phyloP scores from a whole-genome alignment of 2,113 vertebrate species.

The Nerophis ophidion region DNA sequence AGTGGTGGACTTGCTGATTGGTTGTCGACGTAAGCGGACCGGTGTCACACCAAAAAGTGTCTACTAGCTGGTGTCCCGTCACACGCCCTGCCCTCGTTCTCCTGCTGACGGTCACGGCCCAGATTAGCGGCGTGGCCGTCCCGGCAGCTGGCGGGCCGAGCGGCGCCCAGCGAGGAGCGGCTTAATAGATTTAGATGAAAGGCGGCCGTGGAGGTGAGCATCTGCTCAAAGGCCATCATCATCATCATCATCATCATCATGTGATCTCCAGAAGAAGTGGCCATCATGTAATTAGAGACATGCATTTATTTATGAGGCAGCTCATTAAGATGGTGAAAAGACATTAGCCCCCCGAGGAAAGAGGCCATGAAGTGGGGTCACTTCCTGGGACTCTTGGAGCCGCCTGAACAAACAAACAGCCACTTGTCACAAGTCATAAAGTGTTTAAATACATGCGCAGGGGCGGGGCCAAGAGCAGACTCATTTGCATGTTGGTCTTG shows the following conservation, averaged over 20 bases:
- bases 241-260: too few relatives aligned
- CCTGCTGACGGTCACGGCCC: not conserved
- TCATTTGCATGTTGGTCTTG: constrained; percentile 36
- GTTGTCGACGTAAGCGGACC: too few relatives aligned
- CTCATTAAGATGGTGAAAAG: constrained; percentile 72
- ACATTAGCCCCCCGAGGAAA: constrained; percentile 65
- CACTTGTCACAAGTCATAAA: constrained; percentile 10
- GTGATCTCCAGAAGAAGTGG: constrained; percentile 62
- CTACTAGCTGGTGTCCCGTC: not conserved
- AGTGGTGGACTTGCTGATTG: too few relatives aligned
- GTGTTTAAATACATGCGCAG: constrained; percentile 50
- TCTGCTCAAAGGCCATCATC: constrained; percentile 78
- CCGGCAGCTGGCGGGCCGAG: not conserved
- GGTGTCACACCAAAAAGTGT: too few relatives aligned
- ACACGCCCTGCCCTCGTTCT: not conserved
- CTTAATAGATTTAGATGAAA: constrained; percentile 76
- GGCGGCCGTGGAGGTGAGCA: constrained; percentile 64
- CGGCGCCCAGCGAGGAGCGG: constrained; percentile 53
- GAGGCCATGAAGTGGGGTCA: constrained; percentile 65
- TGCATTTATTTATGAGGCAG: constrained; percentile 77
- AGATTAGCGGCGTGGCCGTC: not conserved
- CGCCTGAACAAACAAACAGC: constrained; percentile 55
- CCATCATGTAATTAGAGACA: constrained; percentile 73
- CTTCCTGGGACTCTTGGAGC: constrained; percentile 58
- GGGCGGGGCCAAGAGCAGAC: constrained; percentile 38